These are phyloP conservation scores for Drosophila equinoxialis DNA, from an alignment of 1,140 invertebrate species.

Conservation along the genomic window DNA sequence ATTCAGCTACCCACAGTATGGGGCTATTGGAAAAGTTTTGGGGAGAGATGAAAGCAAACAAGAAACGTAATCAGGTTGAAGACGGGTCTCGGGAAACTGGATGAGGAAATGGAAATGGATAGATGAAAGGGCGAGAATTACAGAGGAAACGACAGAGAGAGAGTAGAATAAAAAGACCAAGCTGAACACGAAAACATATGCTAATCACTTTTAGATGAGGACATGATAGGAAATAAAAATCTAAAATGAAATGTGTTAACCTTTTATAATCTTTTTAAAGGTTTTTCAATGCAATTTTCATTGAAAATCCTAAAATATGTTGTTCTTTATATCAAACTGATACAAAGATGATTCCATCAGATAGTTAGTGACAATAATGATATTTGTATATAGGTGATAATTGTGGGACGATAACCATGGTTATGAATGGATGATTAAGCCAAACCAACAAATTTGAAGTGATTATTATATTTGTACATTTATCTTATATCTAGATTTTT, in stretches of 20 bases:
- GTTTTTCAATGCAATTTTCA: no score
- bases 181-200: constrained; percentile 17
- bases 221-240: constrained; percentile 11
- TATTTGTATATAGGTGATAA: no score
- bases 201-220: background rate
- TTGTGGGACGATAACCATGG: no score
- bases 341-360: no score
- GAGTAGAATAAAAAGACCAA: constrained; percentile 6
- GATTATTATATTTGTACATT: no score
- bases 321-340: no score
- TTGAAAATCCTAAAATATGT: no score
- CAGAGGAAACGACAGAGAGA: constrained; percentile 13
- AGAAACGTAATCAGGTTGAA: constrained; percentile 63
- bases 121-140: constrained; percentile 16
- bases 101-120: constrained; percentile 41
- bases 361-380: no score
- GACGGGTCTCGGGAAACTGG: constrained; percentile 34
- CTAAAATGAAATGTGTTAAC: background rate
- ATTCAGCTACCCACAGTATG: constrained; percentile 89
- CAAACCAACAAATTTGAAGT: no score
- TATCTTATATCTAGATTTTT: no score
- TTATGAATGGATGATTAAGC: no score
- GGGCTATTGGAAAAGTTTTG: constrained; percentile 85
- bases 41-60: constrained; percentile 47
- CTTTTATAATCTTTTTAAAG: no score